Evolutionary conservation across 2,888 invertebrate genomes (phyloP).

Genomic region (Plebejus anna): DNA sequence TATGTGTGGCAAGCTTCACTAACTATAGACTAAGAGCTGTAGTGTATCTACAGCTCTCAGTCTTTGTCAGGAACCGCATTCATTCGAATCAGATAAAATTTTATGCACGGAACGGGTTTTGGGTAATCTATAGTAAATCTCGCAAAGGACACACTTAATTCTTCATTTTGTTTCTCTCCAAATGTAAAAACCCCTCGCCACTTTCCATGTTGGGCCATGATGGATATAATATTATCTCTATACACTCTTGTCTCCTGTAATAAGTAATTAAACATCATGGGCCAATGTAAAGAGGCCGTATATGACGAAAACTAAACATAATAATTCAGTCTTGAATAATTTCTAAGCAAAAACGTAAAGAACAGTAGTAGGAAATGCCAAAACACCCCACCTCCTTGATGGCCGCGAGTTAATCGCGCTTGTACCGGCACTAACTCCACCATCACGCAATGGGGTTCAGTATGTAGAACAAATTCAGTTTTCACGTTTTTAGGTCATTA

Average conservation of each 20-base stretch:
- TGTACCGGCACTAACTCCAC: slow-evolving; percentile 38
- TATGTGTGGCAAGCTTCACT: slow-evolving; percentile 30
- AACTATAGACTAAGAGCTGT: background rate
- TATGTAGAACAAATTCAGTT: slow-evolving; percentile 34
- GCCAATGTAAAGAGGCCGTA: no score
- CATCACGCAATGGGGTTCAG: slow-evolving; percentile 37
- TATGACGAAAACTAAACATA: background rate
- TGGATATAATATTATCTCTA: no score
- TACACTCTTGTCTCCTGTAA: no score
- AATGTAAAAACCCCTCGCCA: background rate
- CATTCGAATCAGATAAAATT: background rate
- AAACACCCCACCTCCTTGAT: slow-evolving; percentile 36
- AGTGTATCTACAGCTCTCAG: background rate
- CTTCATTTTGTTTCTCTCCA: background rate
- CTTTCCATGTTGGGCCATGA: background rate
- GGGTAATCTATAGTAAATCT: background rate
- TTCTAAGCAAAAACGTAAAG: background rate
- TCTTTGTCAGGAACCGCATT: background rate
- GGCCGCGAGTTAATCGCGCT: slow-evolving; percentile 37
- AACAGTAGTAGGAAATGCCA: background rate
- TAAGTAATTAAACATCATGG: no score
- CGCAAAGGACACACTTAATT: background rate
- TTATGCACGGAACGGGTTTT: slow-evolving; percentile 6
- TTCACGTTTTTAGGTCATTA: slow-evolving; percentile 56
- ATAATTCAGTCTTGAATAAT: background rate